Conservation (phyloP, 2,113 vertebrate genomes). For the Micronisus gabar region DNA sequence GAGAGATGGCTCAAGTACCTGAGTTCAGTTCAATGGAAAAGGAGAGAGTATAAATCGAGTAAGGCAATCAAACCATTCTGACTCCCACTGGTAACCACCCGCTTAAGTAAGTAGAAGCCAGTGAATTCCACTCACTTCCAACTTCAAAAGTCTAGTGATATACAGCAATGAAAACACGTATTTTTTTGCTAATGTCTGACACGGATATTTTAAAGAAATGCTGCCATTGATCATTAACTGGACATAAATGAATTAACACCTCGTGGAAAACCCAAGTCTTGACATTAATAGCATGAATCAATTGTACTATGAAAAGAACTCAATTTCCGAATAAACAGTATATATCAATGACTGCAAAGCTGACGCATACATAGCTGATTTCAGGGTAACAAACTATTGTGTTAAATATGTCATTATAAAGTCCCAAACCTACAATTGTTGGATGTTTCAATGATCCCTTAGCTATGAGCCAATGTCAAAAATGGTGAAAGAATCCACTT, state of each 20-base stretch:
- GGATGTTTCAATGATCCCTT: background rate
- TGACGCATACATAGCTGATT: background rate
- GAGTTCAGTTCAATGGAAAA: conserved; percentile 13
- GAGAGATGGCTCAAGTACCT: conserved; percentile 18
- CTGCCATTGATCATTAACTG: background rate
- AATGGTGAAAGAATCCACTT: background rate
- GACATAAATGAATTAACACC: background rate
- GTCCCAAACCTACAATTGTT: background rate
- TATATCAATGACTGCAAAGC: background rate
- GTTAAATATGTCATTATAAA: background rate
- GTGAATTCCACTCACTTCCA: background rate
- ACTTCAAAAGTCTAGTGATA: background rate
- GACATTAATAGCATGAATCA: background rate
- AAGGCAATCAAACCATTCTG: background rate
- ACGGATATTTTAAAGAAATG: background rate
- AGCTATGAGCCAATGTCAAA: background rate
- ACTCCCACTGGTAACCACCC: background rate
- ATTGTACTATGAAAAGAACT: background rate
- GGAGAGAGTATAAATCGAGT: background rate
- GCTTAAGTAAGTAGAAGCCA: background rate
- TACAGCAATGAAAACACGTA: background rate
- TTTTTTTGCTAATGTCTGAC: background rate
- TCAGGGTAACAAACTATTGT: background rate
- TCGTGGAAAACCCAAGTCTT: background rate
- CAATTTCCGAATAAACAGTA: background rate